Evolutionary conservation across 2,797 vertebrate species (phyloP).

Genomic region (Harpagifer antarcticus): DNA sequence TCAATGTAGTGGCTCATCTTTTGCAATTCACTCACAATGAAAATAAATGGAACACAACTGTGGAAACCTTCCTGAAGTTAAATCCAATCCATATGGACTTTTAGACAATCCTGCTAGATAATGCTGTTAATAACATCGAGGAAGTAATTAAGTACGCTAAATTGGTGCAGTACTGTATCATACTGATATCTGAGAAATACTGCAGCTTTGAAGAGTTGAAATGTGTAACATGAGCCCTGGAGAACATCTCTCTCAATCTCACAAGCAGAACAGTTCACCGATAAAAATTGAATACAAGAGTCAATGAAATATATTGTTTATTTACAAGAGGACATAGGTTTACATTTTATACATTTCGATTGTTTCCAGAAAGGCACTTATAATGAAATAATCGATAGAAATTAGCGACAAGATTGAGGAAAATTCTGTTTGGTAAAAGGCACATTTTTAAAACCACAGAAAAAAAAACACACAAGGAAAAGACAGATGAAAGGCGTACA

Average conservation of each 20-base stretch:
- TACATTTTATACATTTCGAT: slow-evolving; percentile 76
- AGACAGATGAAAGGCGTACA: slow-evolving; percentile 18
- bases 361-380: slow-evolving; percentile 80
- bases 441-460: slow-evolving; percentile 57
- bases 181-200: background rate
- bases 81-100: background rate
- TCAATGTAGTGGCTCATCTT: background rate
- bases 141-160: background rate
- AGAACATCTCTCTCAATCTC: background rate
- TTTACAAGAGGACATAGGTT: slow-evolving; percentile 81
- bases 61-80: background rate
- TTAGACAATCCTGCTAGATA: background rate
- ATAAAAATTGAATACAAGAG: slow-evolving; percentile 16
- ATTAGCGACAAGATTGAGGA: slow-evolving; percentile 46
- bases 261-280: background rate
- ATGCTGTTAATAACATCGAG: background rate
- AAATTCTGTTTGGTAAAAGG: slow-evolving; percentile 70
- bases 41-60: background rate
- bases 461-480: slow-evolving; percentile 18
- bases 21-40: too few relatives aligned
- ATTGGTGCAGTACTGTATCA: background rate
- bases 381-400: slow-evolving; percentile 60
- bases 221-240: background rate
- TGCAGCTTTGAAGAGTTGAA: background rate
- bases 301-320: slow-evolving; percentile 81